Conservation (phyloP, 2,797 vertebrate genomes). For the Microctenopoma steveboyesi region DNA sequence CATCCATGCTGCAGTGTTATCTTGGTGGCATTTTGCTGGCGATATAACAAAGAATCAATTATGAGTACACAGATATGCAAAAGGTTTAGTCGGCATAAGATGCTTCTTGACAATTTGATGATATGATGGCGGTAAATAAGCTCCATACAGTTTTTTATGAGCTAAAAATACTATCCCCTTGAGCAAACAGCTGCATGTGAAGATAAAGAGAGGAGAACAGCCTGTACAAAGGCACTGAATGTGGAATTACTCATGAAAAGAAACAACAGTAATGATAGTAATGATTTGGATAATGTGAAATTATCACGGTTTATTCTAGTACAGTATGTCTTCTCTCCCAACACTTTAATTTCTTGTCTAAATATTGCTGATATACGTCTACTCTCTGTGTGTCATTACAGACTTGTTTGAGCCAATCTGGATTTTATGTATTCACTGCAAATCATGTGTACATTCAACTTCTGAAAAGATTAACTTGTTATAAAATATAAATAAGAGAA, state of each 20-base stretch:
- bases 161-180: conserved; percentile 79
- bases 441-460: background rate
- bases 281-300: conserved; percentile 53
- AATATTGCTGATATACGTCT: background rate
- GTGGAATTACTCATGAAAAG: conserved; percentile 63
- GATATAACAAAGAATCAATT: conserved; percentile 87
- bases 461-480: background rate
- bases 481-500: background rate
- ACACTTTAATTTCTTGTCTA: background rate
- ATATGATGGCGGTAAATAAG: conserved; percentile 82
- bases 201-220: conserved; percentile 73
- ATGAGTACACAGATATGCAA: conserved; percentile 81
- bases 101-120: conserved; percentile 81
- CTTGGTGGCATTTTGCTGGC: conserved; percentile 79
- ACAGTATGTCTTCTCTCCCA: background rate
- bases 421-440: background rate
- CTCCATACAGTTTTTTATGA: conserved; percentile 49
- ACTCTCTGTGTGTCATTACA: background rate
- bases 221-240: conserved; percentile 55
- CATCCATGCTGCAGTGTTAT: conserved; percentile 75
- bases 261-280: conserved; percentile 57
- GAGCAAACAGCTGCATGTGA: conserved; percentile 75
- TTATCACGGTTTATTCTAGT: conserved; percentile 19
- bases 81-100: conserved; percentile 81
- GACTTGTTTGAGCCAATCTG: background rate